Evolutionary conservation across 2,113 vertebrate genomes (phyloP).

Genomic region (Rana temporaria): DNA sequence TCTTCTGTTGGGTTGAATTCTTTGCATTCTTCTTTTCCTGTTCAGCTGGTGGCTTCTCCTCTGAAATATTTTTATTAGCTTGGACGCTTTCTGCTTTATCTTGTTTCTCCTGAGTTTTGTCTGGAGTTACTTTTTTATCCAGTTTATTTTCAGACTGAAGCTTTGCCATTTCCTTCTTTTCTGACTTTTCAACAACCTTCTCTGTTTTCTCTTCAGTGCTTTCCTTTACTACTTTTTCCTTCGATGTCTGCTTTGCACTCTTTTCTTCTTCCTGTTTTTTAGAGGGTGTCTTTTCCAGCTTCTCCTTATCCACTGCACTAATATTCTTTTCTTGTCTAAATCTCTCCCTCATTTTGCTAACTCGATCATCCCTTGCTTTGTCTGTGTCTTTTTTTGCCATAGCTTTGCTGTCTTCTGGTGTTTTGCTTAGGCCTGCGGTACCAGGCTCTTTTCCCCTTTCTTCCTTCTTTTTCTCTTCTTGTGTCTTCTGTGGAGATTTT

Average conservation of each 20-base stretch:
- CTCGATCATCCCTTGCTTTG: conserved; percentile 63
- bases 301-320: conserved; percentile 65
- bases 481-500: conserved; percentile 61
- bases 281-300: conserved; percentile 67
- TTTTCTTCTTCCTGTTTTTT: conserved; percentile 70
- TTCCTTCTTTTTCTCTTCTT: conserved; percentile 64
- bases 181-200: conserved; percentile 54
- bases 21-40: conserved; percentile 47
- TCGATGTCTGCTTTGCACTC: conserved; percentile 56
- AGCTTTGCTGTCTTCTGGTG: conserved; percentile 66
- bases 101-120: conserved; percentile 35
- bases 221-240: conserved; percentile 63
- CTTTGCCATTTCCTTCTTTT: conserved; percentile 45
- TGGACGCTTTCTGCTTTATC: conserved; percentile 53
- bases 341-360: conserved; percentile 58
- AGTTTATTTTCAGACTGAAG: conserved; percentile 44
- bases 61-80: conserved; percentile 56
- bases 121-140: conserved; percentile 47
- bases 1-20: conserved; percentile 7
- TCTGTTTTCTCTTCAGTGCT: conserved; percentile 55
- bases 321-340: conserved; percentile 66
- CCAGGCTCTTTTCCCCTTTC: conserved; percentile 65
- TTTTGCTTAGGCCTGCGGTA: conserved; percentile 59
- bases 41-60: conserved; percentile 61
- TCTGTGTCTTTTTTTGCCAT: conserved; percentile 66